These are phyloP conservation scores for Pyrocoelia pectoralis DNA, from an alignment of 2,888 invertebrate species.

Conservation along the genomic window DNA sequence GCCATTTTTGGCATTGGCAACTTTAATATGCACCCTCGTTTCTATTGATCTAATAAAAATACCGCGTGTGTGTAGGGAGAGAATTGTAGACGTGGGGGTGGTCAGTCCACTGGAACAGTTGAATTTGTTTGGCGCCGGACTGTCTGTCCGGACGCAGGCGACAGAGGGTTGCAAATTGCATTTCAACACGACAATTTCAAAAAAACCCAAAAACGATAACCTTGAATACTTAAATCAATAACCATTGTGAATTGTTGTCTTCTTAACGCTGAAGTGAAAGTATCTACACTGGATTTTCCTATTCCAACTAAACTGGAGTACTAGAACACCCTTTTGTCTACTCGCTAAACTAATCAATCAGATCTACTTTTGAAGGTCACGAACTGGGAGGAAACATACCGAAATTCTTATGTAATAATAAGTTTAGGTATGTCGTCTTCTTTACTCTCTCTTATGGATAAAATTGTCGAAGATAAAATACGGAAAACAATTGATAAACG, in stretches of 20 bases:
- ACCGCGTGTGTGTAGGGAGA: conserved; percentile 31
- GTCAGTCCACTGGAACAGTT: conserved; percentile 47
- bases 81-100: conserved; percentile 45
- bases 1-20: conserved; percentile 26
- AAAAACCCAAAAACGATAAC: conserved; percentile 15
- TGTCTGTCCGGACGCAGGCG: conserved; percentile 33
- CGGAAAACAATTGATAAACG: no score
- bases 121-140: conserved; percentile 34
- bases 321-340: conserved; percentile 2
- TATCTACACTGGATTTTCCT: conserved; percentile 16
- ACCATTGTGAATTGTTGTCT: conserved; percentile 19
- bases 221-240: conserved; percentile 31
- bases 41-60: conserved; percentile 45
- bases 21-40: conserved; percentile 36
- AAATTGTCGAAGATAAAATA: no score
- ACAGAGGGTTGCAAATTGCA: conserved; percentile 19
- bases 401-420: no score
- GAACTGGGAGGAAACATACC: no score
- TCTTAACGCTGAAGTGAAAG: conserved; percentile 29
- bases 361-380: no score
- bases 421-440: no score
- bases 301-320: neutral
- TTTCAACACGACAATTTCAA: neutral
- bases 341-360: neutral
- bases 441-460: conserved; percentile 1